Evolutionary conservation across 2,888 invertebrate species (phyloP).

Genomic region (Anagyrus pseudococci): DNA sequence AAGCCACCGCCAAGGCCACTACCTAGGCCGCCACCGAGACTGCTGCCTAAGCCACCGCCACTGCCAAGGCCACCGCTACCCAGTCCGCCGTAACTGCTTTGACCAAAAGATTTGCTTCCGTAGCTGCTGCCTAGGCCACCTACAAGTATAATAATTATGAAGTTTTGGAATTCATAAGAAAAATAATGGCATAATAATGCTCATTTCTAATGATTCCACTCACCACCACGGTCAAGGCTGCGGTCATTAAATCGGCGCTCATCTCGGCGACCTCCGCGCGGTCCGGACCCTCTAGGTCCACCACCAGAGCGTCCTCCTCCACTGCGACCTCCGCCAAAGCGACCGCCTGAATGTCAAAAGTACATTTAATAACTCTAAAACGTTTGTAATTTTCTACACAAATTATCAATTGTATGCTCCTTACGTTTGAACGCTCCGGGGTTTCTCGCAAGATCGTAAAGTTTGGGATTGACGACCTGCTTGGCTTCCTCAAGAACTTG

Average conservation of each 20-base stretch:
- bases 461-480: constrained; percentile 90
- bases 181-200: background rate
- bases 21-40: background rate
- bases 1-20: background rate
- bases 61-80: constrained; percentile 38
- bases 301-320: constrained; percentile 44
- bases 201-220: constrained; percentile 41
- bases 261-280: constrained; percentile 49
- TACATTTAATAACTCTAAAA: constrained; percentile 18
- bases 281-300: constrained; percentile 47
- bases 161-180: background rate
- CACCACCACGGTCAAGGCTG: constrained; percentile 50
- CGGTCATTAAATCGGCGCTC: constrained; percentile 52
- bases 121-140: constrained; percentile 47
- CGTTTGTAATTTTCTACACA: background rate
- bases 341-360: constrained; percentile 51
- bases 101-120: constrained; percentile 51
- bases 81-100: constrained; percentile 40
- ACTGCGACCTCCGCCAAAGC: constrained; percentile 52
- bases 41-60: background rate
- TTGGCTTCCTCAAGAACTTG: constrained; percentile 93
- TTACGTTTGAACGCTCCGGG: constrained; percentile 56
- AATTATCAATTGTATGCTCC: no score
- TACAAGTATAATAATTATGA: constrained; percentile 11
- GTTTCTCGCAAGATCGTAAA: constrained; percentile 74